phyloP scores from a whole-genome alignment of 2,113 vertebrate species.

The Kobus ellipsiprymnus region DNA sequence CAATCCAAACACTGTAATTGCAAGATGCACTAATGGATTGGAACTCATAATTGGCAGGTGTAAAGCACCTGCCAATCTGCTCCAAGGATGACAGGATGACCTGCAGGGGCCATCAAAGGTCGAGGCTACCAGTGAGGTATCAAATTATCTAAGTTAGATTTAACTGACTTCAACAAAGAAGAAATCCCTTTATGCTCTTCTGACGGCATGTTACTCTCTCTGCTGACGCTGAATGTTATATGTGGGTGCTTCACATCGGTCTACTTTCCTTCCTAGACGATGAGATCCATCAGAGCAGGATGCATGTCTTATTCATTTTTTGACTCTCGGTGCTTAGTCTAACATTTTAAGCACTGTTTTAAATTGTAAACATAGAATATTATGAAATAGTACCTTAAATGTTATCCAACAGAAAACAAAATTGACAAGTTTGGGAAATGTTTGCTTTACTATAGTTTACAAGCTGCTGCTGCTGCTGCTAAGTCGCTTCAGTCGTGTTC shows the following conservation, averaged over 20 bases:
- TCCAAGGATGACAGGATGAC: not conserved
- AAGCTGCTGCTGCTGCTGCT: not conserved
- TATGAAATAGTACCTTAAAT: not conserved
- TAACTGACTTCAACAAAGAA: not conserved
- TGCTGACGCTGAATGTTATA: not conserved
- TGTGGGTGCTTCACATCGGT: fast-evolving
- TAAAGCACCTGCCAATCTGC: not conserved
- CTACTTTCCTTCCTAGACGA: not conserved
- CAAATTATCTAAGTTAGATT: not conserved
- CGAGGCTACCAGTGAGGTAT: not conserved
- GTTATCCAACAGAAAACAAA: not conserved
- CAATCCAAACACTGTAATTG: not conserved
- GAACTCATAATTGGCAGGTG: not conserved
- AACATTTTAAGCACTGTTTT: not conserved
- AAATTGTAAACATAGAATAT: not conserved
- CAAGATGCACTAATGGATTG: not conserved
- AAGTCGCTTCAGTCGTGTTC: too few relatives aligned
- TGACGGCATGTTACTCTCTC: not conserved
- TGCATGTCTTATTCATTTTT: not conserved
- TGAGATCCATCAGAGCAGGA: too few relatives aligned
- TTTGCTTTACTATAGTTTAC: not conserved
- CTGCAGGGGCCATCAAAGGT: not conserved
- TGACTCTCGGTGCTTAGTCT: not conserved
- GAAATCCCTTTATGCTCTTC: not conserved
- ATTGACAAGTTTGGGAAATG: not conserved